phyloP scores from a whole-genome alignment of 2,888 invertebrate genomes.

The Drosophila quinaria region DNA sequence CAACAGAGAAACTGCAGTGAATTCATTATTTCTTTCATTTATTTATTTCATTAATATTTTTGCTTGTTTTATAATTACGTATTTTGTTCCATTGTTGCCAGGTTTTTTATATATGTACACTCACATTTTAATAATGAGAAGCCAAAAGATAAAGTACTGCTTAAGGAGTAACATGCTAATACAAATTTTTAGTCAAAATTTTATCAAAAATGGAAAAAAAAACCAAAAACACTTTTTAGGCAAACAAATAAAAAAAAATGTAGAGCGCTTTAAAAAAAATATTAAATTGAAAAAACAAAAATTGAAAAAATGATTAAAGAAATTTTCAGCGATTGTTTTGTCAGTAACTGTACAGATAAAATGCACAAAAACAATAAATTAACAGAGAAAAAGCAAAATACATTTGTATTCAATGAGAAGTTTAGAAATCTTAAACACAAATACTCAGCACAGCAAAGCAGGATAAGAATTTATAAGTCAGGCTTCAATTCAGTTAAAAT shows the following conservation, averaged over 20 bases:
- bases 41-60: constrained; percentile 28
- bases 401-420: background rate
- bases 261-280: constrained; percentile 44
- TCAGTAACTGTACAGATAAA: constrained; percentile 10
- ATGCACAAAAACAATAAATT: constrained; percentile 12
- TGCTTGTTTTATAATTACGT: constrained; percentile 45
- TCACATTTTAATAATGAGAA: constrained; percentile 33
- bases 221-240: constrained; percentile 60
- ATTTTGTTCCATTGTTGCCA: constrained; percentile 48
- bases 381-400: background rate
- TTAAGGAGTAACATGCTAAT: constrained; percentile 70
- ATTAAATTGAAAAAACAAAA: background rate
- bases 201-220: constrained; percentile 59
- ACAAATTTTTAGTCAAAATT: constrained; percentile 85
- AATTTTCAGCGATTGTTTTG: constrained; percentile 23
- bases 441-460: constrained; percentile 1
- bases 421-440: constrained; percentile 7
- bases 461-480: constrained; percentile 16
- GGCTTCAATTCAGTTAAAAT: constrained; percentile 40
- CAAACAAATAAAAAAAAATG: constrained; percentile 40
- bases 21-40: constrained; percentile 7
- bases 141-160: constrained; percentile 34
- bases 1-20: constrained; percentile 14
- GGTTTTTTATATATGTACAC: constrained; percentile 27
- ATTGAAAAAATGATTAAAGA: background rate